Base-by-base conservation (phyloP, 2,888 invertebrate genomes). In the Lepidochrysops patricia region DNA sequence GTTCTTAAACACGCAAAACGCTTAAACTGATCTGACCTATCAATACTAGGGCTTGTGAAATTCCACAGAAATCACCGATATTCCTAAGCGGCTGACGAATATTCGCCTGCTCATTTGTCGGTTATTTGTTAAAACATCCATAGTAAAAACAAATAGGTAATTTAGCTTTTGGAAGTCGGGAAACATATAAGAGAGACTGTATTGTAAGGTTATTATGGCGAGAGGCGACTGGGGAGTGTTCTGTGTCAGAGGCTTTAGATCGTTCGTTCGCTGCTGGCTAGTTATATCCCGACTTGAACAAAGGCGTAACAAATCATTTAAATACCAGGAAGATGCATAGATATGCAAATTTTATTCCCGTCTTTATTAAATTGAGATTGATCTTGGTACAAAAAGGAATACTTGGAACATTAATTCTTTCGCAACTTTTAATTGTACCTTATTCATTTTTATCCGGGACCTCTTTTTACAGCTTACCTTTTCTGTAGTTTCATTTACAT, bases 301-400 rank as follows among this genome's bases (percentile, higher is more conserved):
- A 52, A 52, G 27, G 13, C 26, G 26, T 27, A 52, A 52, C 52
- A 52, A 26, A 27, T 26, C 25, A 52, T 52, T 26, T 52, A 27
- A 26, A 52, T 27, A 26, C n/a, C 26, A 52, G 25, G 26, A 52
- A 26, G 13, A 50, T 13, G 25, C 50, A 50, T 50, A 26, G 52
- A 52, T 27, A 52, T 52, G 52, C 26, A 52, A 52, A 52, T 52
- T 52, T 52, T 27, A 27, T 52, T 15, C 27, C 15, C 26, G 26
- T 27, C 26, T 15, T n/a, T 52, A 52, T 52, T 52, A 52, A 52
- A 27, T 52, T 26, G 27, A 26, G 27, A 52, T 27, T 52, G n/a
- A 15, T 52, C 26, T 43, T 43, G 13, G 27, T n/a, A 7, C 52
- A 27, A 52, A 13, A 52, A 52, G 50, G 15, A 27, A 27, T 52